Evolutionary conservation across 2,113 vertebrate species (phyloP).

Genomic region (Eleginops maclovinus): DNA sequence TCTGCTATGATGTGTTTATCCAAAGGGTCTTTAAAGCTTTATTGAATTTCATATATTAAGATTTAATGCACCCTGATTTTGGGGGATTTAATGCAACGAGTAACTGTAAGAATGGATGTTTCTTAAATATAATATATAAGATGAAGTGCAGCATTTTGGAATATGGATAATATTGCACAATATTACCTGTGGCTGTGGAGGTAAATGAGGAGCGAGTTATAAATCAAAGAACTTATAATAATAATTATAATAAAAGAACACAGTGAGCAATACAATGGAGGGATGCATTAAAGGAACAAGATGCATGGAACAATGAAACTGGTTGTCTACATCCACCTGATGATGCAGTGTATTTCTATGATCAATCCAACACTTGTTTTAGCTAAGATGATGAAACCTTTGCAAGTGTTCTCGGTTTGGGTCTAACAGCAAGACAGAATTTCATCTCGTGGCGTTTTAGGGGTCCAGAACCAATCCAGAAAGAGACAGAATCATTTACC

Average conservation of each 20-base stretch:
- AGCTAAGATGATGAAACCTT: conserved; percentile 77
- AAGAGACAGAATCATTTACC: conserved; percentile 31
- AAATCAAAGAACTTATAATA: conserved; percentile 3
- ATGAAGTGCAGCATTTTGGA: conserved; percentile 34
- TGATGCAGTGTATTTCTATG: conserved; percentile 73
- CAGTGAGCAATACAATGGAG: conserved; percentile 46
- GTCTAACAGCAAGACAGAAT: conserved; percentile 48
- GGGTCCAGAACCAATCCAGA: conserved; percentile 46
- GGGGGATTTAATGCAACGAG: conserved; percentile 26
- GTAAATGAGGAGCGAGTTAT: conserved; percentile 31
- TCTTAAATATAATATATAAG: conserved; percentile 15
- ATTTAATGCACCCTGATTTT: no score
- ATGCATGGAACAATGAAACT: conserved; percentile 75
- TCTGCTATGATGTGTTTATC: no score
- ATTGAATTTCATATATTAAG: background rate
- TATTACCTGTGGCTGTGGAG: conserved; percentile 60
- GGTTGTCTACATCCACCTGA: conserved; percentile 81
- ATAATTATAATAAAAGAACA: conserved; percentile 42
- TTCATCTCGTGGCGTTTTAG: conserved; percentile 38
- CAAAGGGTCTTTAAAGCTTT: no score
- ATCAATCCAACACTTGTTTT: conserved; percentile 45
- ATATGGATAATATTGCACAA: conserved; percentile 42
- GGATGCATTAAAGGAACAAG: conserved; percentile 72
- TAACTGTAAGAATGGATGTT: conserved; percentile 31
- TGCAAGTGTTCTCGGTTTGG: conserved; percentile 71